Conservation (phyloP, 2,888 invertebrate species). For the Bibio marci region DNA sequence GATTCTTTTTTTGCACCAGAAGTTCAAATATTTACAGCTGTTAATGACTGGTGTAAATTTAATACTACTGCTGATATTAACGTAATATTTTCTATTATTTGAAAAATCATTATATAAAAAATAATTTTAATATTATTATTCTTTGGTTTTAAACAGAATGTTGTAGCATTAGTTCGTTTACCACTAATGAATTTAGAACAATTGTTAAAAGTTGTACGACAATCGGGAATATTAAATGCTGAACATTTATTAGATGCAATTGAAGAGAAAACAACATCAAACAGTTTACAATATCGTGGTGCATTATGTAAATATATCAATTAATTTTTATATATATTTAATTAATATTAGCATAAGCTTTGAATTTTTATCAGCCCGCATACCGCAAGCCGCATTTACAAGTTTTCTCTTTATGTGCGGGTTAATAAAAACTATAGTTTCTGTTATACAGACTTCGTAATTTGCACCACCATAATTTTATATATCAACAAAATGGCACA, state of each 20-base stretch:
- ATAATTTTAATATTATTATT: conserved; percentile 15
- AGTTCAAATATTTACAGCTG: conserved; percentile 84
- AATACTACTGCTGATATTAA: conserved; percentile 41
- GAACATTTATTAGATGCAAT: conserved; percentile 91
- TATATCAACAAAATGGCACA: too few species aligned
- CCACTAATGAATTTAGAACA: conserved; percentile 79
- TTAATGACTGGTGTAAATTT: conserved; percentile 69
- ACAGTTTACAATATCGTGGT: conserved; percentile 73
- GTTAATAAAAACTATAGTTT: too few species aligned
- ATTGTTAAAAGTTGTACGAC: conserved; percentile 73
- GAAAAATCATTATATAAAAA: background rate
- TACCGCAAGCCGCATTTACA: too few species aligned
- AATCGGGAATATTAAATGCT: conserved; percentile 69
- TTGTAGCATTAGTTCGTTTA: conserved; percentile 53
- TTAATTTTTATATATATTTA: too few species aligned
- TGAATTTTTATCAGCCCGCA: too few species aligned
- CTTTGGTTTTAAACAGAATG: conserved; percentile 24
- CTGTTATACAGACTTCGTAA: too few species aligned
- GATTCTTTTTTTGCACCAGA: conserved; percentile 96
- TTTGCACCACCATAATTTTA: too few species aligned
- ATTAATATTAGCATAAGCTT: conserved; percentile 1
- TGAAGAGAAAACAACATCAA: conserved; percentile 64
- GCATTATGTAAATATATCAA: conserved; percentile 39
- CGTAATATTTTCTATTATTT: conserved; percentile 12
- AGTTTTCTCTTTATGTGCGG: too few species aligned